Evolutionary conservation across 2,113 vertebrate genomes (phyloP).

Genomic region (Salvelinus sp.): DNA sequence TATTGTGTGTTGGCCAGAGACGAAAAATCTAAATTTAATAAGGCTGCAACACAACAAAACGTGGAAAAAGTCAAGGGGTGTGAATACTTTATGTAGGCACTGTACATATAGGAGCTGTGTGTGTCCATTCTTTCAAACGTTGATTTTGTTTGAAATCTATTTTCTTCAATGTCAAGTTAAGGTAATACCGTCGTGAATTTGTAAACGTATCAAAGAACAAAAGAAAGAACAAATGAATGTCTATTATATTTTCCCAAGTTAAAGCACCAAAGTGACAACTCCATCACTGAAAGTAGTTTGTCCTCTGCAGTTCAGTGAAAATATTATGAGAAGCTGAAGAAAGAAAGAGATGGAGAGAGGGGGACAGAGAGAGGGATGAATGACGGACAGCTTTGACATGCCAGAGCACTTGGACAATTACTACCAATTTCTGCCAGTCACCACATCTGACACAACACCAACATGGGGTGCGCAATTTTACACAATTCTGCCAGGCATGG

Average conservation of each 20-base stretch:
- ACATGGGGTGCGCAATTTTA: conserved; percentile 76
- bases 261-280: conserved; percentile 77
- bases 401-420: conserved; percentile 82
- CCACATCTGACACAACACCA: conserved; percentile 80
- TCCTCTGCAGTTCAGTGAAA: conserved; percentile 76
- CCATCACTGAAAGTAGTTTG: conserved; percentile 78
- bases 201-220: conserved; percentile 74
- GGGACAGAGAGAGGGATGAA: conserved; percentile 59
- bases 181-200: conserved; percentile 66
- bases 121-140: conserved; percentile 63
- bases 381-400: conserved; percentile 81
- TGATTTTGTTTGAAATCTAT: conserved; percentile 58
- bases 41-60: no score
- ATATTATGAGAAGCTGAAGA: conserved; percentile 78
- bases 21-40: no score
- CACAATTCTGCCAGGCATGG: conserved; percentile 73
- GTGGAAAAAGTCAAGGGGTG: no score
- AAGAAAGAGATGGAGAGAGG: conserved; percentile 40
- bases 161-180: conserved; percentile 69
- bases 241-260: conserved; percentile 74
- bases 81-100: no score
- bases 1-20: no score
- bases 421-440: conserved; percentile 80
- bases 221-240: conserved; percentile 66
- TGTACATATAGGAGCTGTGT: conserved; percentile 49